Evolutionary conservation across 30 jellyfish, hydroid and myxozoan genomes (phyloP).

Genomic region (Cassiopea andromeda): DNA sequence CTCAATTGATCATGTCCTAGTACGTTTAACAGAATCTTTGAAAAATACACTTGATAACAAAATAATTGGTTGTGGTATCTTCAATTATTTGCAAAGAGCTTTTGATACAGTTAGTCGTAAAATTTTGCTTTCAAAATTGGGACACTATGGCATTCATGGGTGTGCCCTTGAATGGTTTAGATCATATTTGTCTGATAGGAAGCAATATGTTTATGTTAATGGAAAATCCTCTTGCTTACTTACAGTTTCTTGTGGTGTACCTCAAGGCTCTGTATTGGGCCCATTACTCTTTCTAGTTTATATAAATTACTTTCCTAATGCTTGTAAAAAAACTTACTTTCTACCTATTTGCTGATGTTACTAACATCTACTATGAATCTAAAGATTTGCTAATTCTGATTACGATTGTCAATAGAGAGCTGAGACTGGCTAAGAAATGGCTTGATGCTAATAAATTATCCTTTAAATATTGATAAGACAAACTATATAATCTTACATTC

Average conservation of each 20-base stretch:
- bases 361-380: conserved; percentile 24
- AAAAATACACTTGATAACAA: conserved; percentile 24
- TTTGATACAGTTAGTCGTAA: conserved; percentile 39
- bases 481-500: conserved; percentile 23
- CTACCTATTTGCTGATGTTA: conserved; percentile 33
- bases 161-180: conserved; percentile 26
- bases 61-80: not conserved
- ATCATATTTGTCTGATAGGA: conserved; percentile 4
- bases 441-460: conserved; percentile 28
- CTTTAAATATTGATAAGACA: conserved; percentile 19
- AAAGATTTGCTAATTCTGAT: not conserved
- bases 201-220: conserved; percentile 35
- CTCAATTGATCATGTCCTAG: not conserved
- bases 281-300: conserved; percentile 28
- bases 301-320: conserved; percentile 18
- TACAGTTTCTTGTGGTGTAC: conserved; percentile 23
- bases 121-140: conserved; percentile 23
- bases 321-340: conserved; percentile 24
- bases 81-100: conserved; percentile 11
- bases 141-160: conserved; percentile 43
- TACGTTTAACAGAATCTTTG: conserved; percentile 5
- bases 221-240: conserved; percentile 2
- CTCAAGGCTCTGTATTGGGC: conserved; percentile 45
- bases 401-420: conserved; percentile 1
- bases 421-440: conserved; percentile 3